These are phyloP conservation scores for Lasioglossum lativentre DNA, from an alignment of 2,888 invertebrate species.

Conservation along the genomic window DNA sequence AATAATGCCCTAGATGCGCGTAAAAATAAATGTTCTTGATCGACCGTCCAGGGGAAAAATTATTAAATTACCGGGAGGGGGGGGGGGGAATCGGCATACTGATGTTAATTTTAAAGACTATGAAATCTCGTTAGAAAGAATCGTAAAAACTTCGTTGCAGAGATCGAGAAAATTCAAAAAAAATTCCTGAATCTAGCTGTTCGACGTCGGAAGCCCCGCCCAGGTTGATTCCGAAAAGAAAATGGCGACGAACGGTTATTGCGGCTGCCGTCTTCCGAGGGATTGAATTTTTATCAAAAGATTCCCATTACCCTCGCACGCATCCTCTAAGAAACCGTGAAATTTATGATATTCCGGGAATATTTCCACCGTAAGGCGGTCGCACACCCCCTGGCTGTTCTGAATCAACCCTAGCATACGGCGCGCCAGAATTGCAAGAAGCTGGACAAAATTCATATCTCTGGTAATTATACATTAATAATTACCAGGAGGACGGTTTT, in stretches of 20 bases:
- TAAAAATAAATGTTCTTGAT: not conserved
- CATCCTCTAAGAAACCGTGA: slow-evolving; percentile 27
- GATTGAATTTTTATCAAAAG: slow-evolving; percentile 52
- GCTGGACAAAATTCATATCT: not conserved
- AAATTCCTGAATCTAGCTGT: not conserved
- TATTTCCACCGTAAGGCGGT: not conserved
- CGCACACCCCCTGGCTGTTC: not conserved
- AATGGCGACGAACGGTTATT: slow-evolving; percentile 11
- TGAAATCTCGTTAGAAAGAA: too few relatives aligned
- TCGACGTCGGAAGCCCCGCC: not conserved
- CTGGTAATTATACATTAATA: not conserved
- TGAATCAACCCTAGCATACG: slow-evolving; percentile 15
- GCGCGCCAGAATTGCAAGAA: not conserved
- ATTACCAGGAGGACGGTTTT: not conserved
- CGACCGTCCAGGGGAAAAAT: not conserved
- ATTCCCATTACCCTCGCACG: slow-evolving; percentile 31
- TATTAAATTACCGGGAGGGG: not conserved
- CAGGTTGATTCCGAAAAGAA: not conserved
- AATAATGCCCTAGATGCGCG: not conserved
- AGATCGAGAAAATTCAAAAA: not conserved
- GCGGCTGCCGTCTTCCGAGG: not conserved
- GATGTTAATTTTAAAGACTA: too few relatives aligned
- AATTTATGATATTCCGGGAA: slow-evolving; percentile 41
- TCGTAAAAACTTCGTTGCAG: not conserved
- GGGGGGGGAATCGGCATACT: too few relatives aligned